Percentiles rank a stretch among this genome's conserved stretches.
phyloP scores from a whole-genome alignment of 2,888 invertebrate species.

The Aleiodes alternator region DNA sequence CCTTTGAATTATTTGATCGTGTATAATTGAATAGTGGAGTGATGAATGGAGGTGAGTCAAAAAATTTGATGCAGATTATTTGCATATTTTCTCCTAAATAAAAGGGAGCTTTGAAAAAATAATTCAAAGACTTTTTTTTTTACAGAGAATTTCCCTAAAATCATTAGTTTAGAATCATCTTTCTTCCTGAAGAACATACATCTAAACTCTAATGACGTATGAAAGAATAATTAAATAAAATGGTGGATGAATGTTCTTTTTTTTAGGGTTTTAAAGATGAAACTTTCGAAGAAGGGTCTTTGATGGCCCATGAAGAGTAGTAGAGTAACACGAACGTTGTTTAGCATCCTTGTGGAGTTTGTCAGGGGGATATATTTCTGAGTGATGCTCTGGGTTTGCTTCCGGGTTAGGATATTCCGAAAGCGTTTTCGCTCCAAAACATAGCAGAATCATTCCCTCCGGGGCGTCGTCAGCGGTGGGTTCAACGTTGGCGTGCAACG shows the following conservation, averaged over 20 bases:
- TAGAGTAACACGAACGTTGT: not conserved
- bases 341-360: not conserved
- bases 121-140: too few species aligned
- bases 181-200: too few species aligned
- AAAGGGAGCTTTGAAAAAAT: too few species aligned
- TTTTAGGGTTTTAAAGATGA: too few species aligned
- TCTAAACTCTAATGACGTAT: too few species aligned
- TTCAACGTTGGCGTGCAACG: conserved; percentile 68
- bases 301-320: not conserved
- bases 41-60: not conserved
- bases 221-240: too few species aligned
- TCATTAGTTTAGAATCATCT: too few species aligned
- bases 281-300: not conserved
- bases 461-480: conserved; percentile 48
- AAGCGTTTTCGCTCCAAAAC: conserved; percentile 4
- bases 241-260: too few species aligned
- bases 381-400: conserved; percentile 46
- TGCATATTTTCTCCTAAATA: too few species aligned
- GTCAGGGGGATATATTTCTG: conserved; percentile 29
- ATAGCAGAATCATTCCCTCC: conserved; percentile 35
- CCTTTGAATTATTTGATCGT: conserved; percentile 16
- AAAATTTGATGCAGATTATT: too few species aligned
- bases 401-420: conserved; percentile 21
- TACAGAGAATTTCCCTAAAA: too few species aligned
- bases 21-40: not conserved